Evolutionary conservation across 2,797 vertebrate genomes (phyloP).

Genomic region (Labroides dimidiatus): DNA sequence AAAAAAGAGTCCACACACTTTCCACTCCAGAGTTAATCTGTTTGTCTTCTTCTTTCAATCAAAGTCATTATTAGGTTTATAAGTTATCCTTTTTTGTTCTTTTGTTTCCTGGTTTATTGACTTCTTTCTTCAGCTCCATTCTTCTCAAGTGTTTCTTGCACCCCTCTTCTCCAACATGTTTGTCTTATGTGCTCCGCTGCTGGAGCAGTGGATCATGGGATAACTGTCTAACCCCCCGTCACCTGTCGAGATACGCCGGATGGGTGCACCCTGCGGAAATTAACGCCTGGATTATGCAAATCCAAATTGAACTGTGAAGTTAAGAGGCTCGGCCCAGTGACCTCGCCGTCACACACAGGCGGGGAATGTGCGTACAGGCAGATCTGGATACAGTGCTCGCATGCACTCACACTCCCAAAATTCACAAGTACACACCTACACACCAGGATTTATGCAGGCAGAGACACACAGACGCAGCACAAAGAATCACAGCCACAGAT

Average conservation of each 20-base stretch:
- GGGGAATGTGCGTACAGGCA: constrained; percentile 20
- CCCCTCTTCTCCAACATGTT: constrained; percentile 32
- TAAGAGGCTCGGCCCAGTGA: constrained; percentile 76
- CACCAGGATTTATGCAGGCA: not conserved
- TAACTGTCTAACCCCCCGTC: constrained; percentile 67
- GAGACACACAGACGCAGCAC: constrained; percentile 11
- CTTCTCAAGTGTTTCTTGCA: constrained; percentile 12
- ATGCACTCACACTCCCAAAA: not conserved
- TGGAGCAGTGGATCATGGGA: constrained; percentile 60
- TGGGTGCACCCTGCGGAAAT: constrained; percentile 72
- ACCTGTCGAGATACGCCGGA: constrained; percentile 72
- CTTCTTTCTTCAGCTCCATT: constrained; percentile 9
- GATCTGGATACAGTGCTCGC: constrained; percentile 38
- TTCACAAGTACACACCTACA: not conserved
- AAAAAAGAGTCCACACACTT: not conserved
- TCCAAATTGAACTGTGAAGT: constrained; percentile 80
- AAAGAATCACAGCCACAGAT: constrained; percentile 2
- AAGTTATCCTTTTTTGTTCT: not conserved
- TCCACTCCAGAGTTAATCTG: constrained; percentile 11
- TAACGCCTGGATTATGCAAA: constrained; percentile 79
- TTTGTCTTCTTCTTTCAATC: constrained; percentile 6
- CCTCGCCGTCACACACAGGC: constrained; percentile 58
- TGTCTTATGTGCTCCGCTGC: constrained; percentile 36
- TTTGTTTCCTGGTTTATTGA: not conserved
- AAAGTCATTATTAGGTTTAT: not conserved